Evolutionary conservation across 2,888 invertebrate genomes (phyloP).

Genomic region (Cryptophagus acutangulus): DNA sequence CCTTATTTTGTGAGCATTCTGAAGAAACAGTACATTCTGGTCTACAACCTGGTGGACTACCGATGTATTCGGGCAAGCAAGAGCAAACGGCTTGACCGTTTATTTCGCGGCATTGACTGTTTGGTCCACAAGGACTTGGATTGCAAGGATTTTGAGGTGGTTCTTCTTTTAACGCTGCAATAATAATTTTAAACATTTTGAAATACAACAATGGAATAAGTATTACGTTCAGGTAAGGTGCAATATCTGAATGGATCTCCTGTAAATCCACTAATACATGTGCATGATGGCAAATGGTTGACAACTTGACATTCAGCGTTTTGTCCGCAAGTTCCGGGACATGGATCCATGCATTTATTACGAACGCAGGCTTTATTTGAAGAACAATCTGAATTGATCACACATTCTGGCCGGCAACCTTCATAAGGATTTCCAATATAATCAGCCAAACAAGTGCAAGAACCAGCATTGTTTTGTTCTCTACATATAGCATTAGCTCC

Average conservation of each 20-base stretch:
- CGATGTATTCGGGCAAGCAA: constrained; percentile 57
- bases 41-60: constrained; percentile 59
- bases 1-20: constrained; percentile 52
- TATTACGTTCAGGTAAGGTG: constrained; percentile 49
- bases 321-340: constrained; percentile 69
- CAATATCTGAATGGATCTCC: constrained; percentile 74
- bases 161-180: constrained; percentile 30
- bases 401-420: constrained; percentile 71
- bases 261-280: constrained; percentile 65
- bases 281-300: constrained; percentile 66
- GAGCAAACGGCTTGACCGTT: constrained; percentile 56
- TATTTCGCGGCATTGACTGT: constrained; percentile 67
- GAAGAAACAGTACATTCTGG: constrained; percentile 56
- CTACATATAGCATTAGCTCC: constrained; percentile 66
- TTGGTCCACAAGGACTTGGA: constrained; percentile 73
- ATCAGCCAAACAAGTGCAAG: constrained; percentile 65
- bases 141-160: constrained; percentile 56
- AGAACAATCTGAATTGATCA: constrained; percentile 67
- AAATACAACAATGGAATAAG: not conserved
- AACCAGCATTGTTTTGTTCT: constrained; percentile 58
- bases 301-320: constrained; percentile 69
- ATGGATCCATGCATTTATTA: constrained; percentile 72
- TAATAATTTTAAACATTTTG: not conserved
- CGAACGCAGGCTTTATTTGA: constrained; percentile 65
- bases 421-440: constrained; percentile 76